Evolutionary conservation across 2,888 invertebrate genomes (phyloP).

Genomic region (Agrotis exclamationis): DNA sequence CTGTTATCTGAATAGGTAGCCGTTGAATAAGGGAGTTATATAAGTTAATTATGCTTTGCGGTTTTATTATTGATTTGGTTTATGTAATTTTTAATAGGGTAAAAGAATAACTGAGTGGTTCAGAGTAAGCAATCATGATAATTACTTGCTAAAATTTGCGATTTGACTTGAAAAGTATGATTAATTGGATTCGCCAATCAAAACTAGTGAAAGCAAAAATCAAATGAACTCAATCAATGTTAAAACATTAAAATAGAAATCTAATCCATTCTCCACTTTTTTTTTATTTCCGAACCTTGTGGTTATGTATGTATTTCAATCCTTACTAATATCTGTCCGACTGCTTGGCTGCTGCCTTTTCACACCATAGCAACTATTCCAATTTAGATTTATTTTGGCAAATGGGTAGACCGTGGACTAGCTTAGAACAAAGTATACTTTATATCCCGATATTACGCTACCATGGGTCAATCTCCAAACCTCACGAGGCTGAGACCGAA

Average conservation of each 20-base stretch:
- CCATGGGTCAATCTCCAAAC: no score
- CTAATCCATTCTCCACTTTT: background rate
- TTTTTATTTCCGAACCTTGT: no score
- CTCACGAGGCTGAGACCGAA: no score
- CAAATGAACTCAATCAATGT: background rate
- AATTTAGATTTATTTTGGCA: no score
- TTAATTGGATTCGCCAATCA: no score
- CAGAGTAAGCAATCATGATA: background rate
- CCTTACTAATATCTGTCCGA: background rate
- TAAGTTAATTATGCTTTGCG: constrained; percentile 42
- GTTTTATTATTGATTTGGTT: constrained; percentile 23
- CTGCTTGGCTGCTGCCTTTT: background rate
- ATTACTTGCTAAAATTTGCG: no score
- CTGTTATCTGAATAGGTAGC: constrained; percentile 60
- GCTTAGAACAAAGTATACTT: no score
- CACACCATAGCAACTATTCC: no score
- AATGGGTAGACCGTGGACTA: no score
- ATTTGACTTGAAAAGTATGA: background rate
- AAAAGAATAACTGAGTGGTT: background rate
- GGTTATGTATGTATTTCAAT: background rate
- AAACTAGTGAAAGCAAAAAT: background rate
- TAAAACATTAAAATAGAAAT: background rate
- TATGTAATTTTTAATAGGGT: constrained; percentile 14
- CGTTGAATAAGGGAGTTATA: constrained; percentile 44
- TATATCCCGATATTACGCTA: no score